Evolutionary conservation across 1,140 invertebrate species (phyloP).

Genomic region (Aphaenogaster rudis): DNA sequence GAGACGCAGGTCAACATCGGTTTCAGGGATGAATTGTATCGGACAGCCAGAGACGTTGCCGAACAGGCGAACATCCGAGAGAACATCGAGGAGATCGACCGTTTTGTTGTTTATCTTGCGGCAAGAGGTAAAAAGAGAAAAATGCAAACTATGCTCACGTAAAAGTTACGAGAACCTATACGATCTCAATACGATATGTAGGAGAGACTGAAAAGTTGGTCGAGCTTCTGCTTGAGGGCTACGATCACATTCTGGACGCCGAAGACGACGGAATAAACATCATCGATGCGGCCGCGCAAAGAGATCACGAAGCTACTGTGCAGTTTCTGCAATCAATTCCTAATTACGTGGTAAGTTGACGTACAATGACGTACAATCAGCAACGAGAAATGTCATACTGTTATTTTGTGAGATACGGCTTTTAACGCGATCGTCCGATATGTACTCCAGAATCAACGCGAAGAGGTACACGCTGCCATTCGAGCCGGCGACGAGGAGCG

Average conservation of each 20-base stretch:
- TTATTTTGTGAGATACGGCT: background rate
- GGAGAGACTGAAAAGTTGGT: constrained; percentile 93
- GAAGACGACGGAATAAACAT: constrained; percentile 91
- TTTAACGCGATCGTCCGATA: background rate
- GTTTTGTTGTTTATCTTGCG: constrained; percentile 92
- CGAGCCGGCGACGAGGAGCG: constrained; percentile 89
- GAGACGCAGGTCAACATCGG: constrained; percentile 93
- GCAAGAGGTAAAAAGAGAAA: constrained; percentile 89
- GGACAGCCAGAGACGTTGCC: constrained; percentile 95
- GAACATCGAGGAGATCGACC: constrained; percentile 94
- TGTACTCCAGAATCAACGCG: constrained; percentile 88
- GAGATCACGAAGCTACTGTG: constrained; percentile 89
- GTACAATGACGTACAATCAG: background rate
- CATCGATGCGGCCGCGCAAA: constrained; percentile 89
- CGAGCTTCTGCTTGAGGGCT: constrained; percentile 93
- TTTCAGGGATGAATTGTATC: constrained; percentile 93
- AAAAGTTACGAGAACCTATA: background rate
- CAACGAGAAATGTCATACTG: background rate
- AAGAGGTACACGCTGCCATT: constrained; percentile 92
- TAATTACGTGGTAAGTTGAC: constrained; percentile 90
- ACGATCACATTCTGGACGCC: constrained; percentile 94
- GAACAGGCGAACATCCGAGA: constrained; percentile 92
- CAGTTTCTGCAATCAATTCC: constrained; percentile 90
- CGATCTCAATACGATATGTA: constrained; percentile 78
- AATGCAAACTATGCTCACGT: background rate